Evolutionary conservation across 2,888 invertebrate species (phyloP), one percentile per base, ranked within the genome.

Genomic region (Fragum sueziense): DNA sequence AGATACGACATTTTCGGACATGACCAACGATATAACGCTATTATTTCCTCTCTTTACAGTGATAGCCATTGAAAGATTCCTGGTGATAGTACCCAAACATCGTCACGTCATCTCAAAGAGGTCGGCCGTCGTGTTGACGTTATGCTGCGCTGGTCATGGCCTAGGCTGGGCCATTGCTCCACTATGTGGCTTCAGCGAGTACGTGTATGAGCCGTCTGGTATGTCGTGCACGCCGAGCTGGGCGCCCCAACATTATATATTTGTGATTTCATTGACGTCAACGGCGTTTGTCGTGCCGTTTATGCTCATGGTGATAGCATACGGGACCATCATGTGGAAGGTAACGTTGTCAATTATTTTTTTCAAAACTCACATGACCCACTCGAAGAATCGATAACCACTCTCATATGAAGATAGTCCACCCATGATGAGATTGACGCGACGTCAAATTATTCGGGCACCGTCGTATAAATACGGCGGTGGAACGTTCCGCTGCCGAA

Each of bases 141-240:
- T 29, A 6, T n/a, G 33, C 9, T 61, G 61, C 20, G 61, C n/a
- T 9, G 33, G n/a, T 7, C 68, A 74, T n/a, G 68, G 74, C 4
- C 59, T 74, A 22, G 29, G 31, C 14, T 74, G 74, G 74, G 68
- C 67, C 6, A 31, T 54, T 7, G 29, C 54, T 2, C 74, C 74
- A 2, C 31, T 74, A n/a, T 33, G 20, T n/a, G 68, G 74, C 20
- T 33, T 31, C 20, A 34, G 34, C 31, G 34, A 57, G 2, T 74
- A 74, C 29, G 69, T 69, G 41, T 68, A 41, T 47, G 74, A 74
- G 31, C 74, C 74, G 1, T 68, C 74, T 25, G 74, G 69, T 25
- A 25, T 74, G 11, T 74, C 74, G 27, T 74, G 74, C 51, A 74
- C 69, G 0, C 74, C 74, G 22, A 37, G 54, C 29, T 74, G 74